Conservation (phyloP, 2,888 invertebrate species). For the Eutolmus rufibarbis region DNA sequence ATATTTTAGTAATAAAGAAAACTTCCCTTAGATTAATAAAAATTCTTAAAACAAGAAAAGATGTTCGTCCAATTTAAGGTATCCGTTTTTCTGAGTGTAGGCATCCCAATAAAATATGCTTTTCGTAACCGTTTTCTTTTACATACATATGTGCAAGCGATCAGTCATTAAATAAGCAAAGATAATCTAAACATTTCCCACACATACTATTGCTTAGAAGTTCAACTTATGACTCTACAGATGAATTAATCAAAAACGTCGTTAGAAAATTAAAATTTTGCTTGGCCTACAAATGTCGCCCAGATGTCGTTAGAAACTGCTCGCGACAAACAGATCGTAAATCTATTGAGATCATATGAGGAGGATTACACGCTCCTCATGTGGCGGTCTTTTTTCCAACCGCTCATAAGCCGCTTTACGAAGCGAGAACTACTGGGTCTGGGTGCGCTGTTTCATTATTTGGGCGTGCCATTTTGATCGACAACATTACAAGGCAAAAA, state of each 20-base stretch:
- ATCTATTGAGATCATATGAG: conserved; percentile 29
- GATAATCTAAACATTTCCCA: background rate
- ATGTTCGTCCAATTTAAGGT: too few relatives aligned
- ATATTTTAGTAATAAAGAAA: too few relatives aligned
- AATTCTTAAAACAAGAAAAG: too few relatives aligned
- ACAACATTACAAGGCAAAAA: conserved; percentile 24
- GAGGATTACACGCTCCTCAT: conserved; percentile 6
- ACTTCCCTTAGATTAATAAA: too few relatives aligned
- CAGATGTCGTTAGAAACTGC: conserved; percentile 12
- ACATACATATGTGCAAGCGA: background rate
- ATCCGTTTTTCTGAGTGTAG: too few relatives aligned
- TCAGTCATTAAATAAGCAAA: background rate
- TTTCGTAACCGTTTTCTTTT: background rate
- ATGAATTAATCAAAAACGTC: conserved; percentile 4
- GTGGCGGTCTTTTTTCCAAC: background rate
- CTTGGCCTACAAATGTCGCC: conserved; percentile 13
- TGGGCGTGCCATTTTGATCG: conserved; percentile 38
- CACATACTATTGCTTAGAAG: background rate
- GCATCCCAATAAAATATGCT: too few relatives aligned
- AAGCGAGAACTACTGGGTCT: background rate
- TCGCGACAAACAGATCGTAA: background rate
- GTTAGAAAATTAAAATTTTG: conserved; percentile 17
- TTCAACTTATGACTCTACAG: background rate
- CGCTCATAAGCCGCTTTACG: background rate
- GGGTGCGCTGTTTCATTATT: conserved; percentile 15